Conservation (phyloP, 2,113 vertebrate species). For the Saccopteryx leptura region DNA sequence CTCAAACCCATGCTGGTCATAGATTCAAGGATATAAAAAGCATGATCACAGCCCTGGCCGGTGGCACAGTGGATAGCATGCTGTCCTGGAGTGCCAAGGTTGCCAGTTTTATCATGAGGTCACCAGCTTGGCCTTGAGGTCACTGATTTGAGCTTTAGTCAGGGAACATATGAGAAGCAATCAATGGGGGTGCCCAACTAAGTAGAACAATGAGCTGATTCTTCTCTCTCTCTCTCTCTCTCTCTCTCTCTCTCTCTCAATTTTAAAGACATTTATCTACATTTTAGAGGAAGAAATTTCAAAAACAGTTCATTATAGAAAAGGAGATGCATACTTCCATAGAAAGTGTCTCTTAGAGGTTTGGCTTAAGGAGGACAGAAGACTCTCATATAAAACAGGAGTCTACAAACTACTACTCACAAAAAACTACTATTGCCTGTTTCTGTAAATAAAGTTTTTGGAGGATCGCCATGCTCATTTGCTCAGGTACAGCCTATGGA, state of each 20-base stretch:
- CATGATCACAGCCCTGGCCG: neutral
- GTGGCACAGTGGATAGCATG: no score
- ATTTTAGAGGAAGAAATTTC: neutral
- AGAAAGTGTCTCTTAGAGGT: neutral
- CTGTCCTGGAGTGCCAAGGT: no score
- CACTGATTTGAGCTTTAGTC: no score
- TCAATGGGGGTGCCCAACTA: no score
- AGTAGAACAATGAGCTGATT: no score
- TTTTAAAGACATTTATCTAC: neutral
- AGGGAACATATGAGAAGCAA: no score
- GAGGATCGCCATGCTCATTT: neutral
- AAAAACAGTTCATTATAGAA: neutral
- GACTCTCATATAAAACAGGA: neutral
- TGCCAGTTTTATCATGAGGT: no score
- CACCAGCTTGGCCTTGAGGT: no score
- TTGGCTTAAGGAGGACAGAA: neutral
- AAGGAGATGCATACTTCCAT: neutral
- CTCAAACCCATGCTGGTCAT: neutral
- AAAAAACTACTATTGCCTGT: neutral
- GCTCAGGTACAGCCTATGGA: accelerated
- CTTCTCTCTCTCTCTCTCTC: no score
- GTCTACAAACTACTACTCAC: neutral
- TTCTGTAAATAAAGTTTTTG: neutral
- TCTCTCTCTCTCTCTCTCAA: no score
- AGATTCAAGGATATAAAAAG: neutral